Evolutionary conservation across 2,888 invertebrate species (phyloP).

Genomic region (Rhimphoctona megacephalus): DNA sequence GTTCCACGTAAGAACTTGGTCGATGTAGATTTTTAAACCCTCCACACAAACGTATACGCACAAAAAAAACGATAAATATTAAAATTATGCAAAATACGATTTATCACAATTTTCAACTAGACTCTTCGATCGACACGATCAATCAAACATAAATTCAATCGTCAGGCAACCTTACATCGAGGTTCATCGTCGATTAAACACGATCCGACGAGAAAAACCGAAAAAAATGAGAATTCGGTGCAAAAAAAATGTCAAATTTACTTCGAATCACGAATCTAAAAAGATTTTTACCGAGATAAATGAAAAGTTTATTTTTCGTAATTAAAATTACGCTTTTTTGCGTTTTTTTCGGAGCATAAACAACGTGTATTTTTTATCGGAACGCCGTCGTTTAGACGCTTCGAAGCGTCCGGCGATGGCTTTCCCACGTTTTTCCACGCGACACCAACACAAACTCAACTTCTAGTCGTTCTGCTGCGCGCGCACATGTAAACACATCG

Average conservation of each 20-base stretch:
- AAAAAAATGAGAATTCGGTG: not conserved
- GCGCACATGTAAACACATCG: conserved; percentile 52
- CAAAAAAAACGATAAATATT: conserved; percentile 18
- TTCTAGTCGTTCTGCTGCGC: conserved; percentile 46
- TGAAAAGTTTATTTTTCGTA: too few species aligned
- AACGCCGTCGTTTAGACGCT: conserved; percentile 49
- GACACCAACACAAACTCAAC: conserved; percentile 13
- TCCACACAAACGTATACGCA: not conserved
- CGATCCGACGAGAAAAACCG: not conserved
- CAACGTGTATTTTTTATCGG: conserved; percentile 8
- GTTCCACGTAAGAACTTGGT: conserved; percentile 54
- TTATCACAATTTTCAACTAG: conserved; percentile 42
- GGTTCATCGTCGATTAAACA: conserved; percentile 21
- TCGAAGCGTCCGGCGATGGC: conserved; percentile 21
- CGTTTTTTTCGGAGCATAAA: conserved; percentile 21
- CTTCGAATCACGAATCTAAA: not conserved
- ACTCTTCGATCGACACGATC: not conserved
- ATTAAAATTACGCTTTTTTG: not conserved
- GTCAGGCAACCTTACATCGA: conserved; percentile 21
- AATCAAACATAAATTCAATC: not conserved
- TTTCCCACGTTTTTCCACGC: conserved; percentile 67
- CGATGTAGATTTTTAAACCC: not conserved
- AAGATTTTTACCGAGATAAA: too few species aligned
- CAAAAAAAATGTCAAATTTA: not conserved
- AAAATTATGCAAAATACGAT: not conserved